Evolutionary conservation across 2,888 invertebrate genomes (phyloP), one percentile per base, ranked within the genome.

Genomic region (Tachina lurida): DNA sequence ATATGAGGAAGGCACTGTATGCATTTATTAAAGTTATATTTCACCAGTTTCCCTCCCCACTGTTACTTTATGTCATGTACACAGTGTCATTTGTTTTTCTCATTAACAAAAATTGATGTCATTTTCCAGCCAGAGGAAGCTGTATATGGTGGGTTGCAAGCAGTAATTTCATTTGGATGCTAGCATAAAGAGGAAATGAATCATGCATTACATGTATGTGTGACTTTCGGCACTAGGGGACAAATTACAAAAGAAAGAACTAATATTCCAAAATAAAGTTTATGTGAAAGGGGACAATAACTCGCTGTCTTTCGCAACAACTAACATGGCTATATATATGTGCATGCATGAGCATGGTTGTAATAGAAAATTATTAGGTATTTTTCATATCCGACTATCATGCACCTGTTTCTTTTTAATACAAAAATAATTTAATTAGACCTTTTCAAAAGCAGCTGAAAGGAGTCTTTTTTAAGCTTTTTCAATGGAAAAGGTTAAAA

Each of bases 21-120:
- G 31, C 31, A 31, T 31, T 31, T 7, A 7, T 31, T 31, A 31
- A 31, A 31, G 31, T 31, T 31, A 2, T 31, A 4, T 31, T 31
- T 31, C 4, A 31, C 31, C 2, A 31, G 13, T 1, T 63, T 63
- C 13, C 2, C 8, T 8, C 9, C 2, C 39, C 10, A 2, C 19
- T 39, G 10, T 12, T 45, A 78, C 41, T 63, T 52, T 54, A 0
- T 5, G 7, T 39, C 8, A 15, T 13, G 12, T 10, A 45, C 45
- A 54, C 10, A 13, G 39, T 81, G 39, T 70, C 68, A 78, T 63
- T 60, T 65, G 54, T 19, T 39, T 73, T 73, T 54, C 52, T 71
- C 71, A 71, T 49, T 71, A 76, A 62, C 70, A 76, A 47, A 49
- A 78, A 70, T 31, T 62, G 68, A 81, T 82, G 85, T 78, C 82